Evolutionary conservation across 1,140 invertebrate species (phyloP), one percentile per base, ranked within the genome.

Genomic region (Plodia interpunctella): DNA sequence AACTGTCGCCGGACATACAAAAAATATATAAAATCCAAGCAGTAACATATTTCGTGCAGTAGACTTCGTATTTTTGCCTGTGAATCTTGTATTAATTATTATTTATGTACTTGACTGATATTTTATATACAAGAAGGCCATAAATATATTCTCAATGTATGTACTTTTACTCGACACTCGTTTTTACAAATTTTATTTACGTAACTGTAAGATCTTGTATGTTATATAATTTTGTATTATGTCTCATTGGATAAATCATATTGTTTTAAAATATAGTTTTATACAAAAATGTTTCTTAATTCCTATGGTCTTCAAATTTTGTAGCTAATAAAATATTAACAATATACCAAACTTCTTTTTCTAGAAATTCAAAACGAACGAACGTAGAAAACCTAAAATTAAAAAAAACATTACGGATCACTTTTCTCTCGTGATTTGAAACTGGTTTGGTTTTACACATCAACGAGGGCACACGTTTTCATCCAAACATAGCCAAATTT

Each of bases 301-400:
- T 20, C n/a, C 49, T 11, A 13, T 51, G 49, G 49, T 20, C 49
- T 51, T 20, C 10, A 51, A 51, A 35, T 35, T 35, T 51, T 18
- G 49, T 51, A 51, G 49, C 49, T 51, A 51, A 51, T 51, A 51
- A 51, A 51, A 51, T 20, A 51, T 51, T 20, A 51, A 19, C 18
- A 11, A 11, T 20, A 25, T 25, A 25, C 6, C 13, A 20, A 18
- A 11, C 19, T 51, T 11, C 50, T 52, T 20, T 60, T 57, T 21
- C 52, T 6, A 13, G 18, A 6, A 57, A 20, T 20, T 17, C 30
- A 9, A 25, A 52, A 66, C 63, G 44, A 15, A 63, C 66, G n/a
- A n/a, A n/a, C n/a, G n/a, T n/a, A n/a, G n/a, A n/a, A n/a, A n/a
- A n/a, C n/a, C n/a, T n/a, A n/a, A n/a, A n/a, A n/a, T n/a, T n/a